A percentile compares a stretch with the other conserved stretches of the same genome.
Evolutionary conservation across 2,888 invertebrate genomes (phyloP).

Genomic region (Drosophila pegasa): DNA sequence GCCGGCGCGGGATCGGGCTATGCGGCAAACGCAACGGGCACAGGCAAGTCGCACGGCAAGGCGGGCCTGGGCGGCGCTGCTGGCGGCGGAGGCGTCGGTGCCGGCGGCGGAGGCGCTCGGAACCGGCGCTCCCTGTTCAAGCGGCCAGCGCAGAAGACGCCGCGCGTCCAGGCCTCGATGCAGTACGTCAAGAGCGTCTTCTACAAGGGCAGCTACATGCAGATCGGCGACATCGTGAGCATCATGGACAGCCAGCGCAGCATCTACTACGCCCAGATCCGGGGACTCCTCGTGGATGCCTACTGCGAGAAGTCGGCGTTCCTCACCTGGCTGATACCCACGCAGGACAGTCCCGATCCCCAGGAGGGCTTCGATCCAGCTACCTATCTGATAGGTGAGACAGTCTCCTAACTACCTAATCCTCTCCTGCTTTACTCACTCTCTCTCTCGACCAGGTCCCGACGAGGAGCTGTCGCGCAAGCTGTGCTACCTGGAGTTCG

Average conservation of each 20-base stretch:
- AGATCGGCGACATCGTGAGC: constrained; percentile 96
- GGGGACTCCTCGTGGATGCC: constrained; percentile 95
- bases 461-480: constrained; percentile 95
- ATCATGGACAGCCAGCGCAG: constrained; percentile 91
- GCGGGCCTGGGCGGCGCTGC: constrained; percentile 12
- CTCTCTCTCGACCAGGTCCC: constrained; percentile 87
- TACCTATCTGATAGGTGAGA: constrained; percentile 93
- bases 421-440: not conserved
- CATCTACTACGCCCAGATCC: constrained; percentile 94
- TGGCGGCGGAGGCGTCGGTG: constrained; percentile 12
- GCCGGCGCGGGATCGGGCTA: not conserved
- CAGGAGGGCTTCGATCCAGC: constrained; percentile 93
- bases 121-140: constrained; percentile 92
- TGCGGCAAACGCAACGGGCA: not conserved
- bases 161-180: constrained; percentile 92
- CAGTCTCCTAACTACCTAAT: no score
- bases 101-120: constrained; percentile 85
- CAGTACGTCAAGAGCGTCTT: constrained; percentile 92
- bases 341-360: constrained; percentile 91
- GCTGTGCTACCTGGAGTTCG: constrained; percentile 94
- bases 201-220: constrained; percentile 92
- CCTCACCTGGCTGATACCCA: constrained; percentile 96
- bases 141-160: constrained; percentile 92
- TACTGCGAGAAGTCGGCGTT: constrained; percentile 97
- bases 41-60: constrained; percentile 42